phyloP scores from a whole-genome alignment of 2,888 invertebrate genomes.

The Drosophila mercatorum region DNA sequence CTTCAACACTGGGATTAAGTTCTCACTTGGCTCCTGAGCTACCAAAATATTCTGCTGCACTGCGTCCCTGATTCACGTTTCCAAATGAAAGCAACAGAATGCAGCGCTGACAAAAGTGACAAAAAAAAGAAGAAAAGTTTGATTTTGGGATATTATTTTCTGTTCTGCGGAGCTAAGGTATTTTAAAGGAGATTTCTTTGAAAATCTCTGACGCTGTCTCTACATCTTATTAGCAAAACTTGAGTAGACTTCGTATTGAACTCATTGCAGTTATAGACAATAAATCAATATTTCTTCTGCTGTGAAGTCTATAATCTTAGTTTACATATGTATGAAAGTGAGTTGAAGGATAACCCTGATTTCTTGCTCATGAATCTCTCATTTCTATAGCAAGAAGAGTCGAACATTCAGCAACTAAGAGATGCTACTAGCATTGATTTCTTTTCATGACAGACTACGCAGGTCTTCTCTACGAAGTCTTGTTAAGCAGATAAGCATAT shows the following conservation, averaged over 20 bases:
- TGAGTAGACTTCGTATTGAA: neutral
- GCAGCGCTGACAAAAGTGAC: slow-evolving; percentile 5
- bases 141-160: neutral
- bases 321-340: neutral
- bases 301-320: neutral
- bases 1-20: slow-evolving; percentile 73
- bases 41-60: slow-evolving; percentile 33
- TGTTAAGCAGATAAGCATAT: neutral
- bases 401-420: neutral
- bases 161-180: neutral
- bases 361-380: neutral
- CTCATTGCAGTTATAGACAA: neutral
- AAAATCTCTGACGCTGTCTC: neutral
- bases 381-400: neutral
- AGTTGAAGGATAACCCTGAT: neutral
- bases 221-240: neutral
- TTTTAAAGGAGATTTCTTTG: no score
- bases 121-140: neutral
- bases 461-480: neutral
- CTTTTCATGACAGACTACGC: neutral
- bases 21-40: slow-evolving; percentile 35
- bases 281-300: neutral
- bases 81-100: slow-evolving; percentile 19
- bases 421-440: neutral
- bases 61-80: slow-evolving; percentile 49